Evolutionary conservation across 2,113 vertebrate genomes (phyloP), one percentile per base, ranked within the genome.

Genomic region (Dasyornis broadbenti): DNA sequence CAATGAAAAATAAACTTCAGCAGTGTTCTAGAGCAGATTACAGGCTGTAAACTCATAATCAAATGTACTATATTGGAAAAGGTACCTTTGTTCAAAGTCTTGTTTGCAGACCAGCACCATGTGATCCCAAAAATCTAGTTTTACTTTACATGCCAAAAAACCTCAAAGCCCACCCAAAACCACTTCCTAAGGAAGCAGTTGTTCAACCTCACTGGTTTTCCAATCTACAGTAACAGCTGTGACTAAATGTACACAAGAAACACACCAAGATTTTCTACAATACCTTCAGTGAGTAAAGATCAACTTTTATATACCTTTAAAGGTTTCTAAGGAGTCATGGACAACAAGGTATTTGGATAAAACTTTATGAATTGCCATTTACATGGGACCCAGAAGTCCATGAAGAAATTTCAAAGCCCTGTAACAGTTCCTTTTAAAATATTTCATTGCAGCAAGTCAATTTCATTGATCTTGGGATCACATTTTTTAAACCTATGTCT

Each of bases 1-100:
- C 56, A 94, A 72, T 5, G 35, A 88, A 89, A 95, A 88, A 88
- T 60, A 92, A 95, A 82, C 52, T 81, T 81, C 71, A 86, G 39
- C 86, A 56, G n/a, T 40, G 44, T 81, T 45, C 82, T 59, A 47
- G 33, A 80, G 68, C 11, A 88, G 45, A 86, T 56, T 44, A 90
- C 30, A 90, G n/a, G 24, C 64, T 92, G 47, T 77, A 78, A 94
- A 85, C 30, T 86, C 59, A 47, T 9, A 35, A 61, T 28, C 26
- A 47, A 66, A 63, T 13, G 7, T 30, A 65, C 11, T 59, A 10
- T 16, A 31, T 8, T 45, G n/a, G 54, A 94, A 73, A 90, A 45
- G 5, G 33, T 42, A 77, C 50, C 30, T 61, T 76, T 45, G 30
- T 35, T 53, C 39, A 57, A 80, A 86, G 47, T 31, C 33, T 77